Conservation (phyloP, 2,797 vertebrate genomes). For the Agapornis canus region DNA sequence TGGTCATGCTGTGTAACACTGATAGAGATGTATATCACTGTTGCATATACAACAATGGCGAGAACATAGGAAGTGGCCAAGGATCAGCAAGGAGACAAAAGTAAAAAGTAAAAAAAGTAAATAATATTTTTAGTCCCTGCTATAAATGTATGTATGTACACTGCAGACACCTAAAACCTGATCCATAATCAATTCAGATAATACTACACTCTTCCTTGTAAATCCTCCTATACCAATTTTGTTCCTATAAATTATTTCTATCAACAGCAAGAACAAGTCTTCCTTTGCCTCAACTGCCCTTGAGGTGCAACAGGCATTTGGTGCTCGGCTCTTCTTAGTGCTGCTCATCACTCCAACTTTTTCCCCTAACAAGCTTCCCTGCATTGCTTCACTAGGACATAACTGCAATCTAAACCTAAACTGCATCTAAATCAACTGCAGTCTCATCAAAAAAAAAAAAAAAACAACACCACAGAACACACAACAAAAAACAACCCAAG, state of each 20-base stretch:
- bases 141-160: accelerated
- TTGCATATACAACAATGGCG: accelerated
- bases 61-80: neutral
- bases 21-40: neutral
- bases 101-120: neutral
- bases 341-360: neutral
- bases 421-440: too few species aligned
- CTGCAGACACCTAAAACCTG: neutral
- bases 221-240: neutral
- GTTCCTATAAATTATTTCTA: neutral
- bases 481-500: neutral
- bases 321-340: neutral
- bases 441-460: too few species aligned
- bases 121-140: too few species aligned
- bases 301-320: accelerated
- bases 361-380: neutral
- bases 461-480: neutral
- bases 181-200: neutral
- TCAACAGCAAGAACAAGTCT: too few species aligned
- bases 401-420: neutral
- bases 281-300: too few species aligned
- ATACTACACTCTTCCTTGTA: too few species aligned
- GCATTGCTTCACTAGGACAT: neutral
- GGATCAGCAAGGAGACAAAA: neutral
- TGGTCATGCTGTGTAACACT: accelerated